These are phyloP conservation scores for Acanthaster planci DNA, from an alignment of 35 echinoderm and acorn worm species.

Conservation along the genomic window DNA sequence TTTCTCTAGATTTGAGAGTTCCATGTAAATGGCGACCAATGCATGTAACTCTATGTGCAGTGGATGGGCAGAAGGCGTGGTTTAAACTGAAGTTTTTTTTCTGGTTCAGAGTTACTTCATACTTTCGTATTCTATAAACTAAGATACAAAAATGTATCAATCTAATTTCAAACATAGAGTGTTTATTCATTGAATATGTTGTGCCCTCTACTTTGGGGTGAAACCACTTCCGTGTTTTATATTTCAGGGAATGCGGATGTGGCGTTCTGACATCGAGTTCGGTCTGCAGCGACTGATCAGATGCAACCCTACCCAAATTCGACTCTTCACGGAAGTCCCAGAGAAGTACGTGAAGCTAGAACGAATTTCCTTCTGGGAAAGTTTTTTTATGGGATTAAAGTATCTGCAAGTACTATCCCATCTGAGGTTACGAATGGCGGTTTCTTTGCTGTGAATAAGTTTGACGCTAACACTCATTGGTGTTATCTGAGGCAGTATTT, in stretches of 20 bases:
- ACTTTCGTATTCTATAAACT: too few species aligned
- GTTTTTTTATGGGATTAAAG: not conserved
- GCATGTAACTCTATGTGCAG: too few species aligned
- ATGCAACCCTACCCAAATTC: slow-evolving; percentile 57
- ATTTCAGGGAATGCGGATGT: slow-evolving; percentile 26
- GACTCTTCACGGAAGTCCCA: slow-evolving; percentile 61
- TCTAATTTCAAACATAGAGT: too few species aligned
- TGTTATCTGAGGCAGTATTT: too few species aligned
- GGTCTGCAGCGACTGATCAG: slow-evolving; percentile 51
- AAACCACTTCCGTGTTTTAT: not conserved
- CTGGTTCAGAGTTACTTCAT: not conserved
- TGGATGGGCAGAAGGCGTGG: too few species aligned
- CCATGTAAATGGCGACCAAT: too few species aligned
- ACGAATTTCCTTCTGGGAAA: too few species aligned
- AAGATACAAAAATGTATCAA: too few species aligned
- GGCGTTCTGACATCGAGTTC: slow-evolving; percentile 70
- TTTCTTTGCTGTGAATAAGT: not conserved
- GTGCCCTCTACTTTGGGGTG: too few species aligned
- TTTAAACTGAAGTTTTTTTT: not conserved
- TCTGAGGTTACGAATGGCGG: not conserved
- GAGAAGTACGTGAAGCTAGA: slow-evolving; percentile 39
- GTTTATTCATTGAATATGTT: too few species aligned
- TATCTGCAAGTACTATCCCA: not conserved
- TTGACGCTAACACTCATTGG: too few species aligned
- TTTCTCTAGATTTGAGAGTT: too few species aligned